A percentile compares a stretch with the other conserved stretches of the same genome.
These are phyloP conservation scores for Drosophila virilis DNA, from an alignment of 1,140 invertebrate genomes.

Conservation along the genomic window DNA sequence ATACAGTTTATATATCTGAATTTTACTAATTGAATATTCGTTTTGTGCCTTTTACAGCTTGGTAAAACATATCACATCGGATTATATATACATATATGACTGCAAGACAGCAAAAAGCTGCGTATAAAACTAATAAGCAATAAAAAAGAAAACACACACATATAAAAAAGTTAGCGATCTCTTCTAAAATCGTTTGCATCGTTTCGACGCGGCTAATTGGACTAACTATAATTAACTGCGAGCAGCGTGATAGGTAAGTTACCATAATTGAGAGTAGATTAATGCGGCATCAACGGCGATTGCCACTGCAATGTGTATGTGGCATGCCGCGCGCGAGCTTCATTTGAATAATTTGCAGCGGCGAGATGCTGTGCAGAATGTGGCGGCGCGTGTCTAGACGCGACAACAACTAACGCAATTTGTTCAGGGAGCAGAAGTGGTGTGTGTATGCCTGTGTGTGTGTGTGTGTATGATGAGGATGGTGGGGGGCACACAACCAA, in stretches of 20 bases:
- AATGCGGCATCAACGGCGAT: conserved; percentile 48
- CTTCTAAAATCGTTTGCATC: neutral
- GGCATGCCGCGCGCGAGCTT: conserved; percentile 46
- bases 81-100: conserved; percentile 25
- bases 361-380: conserved; percentile 28
- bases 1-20: too few relatives aligned
- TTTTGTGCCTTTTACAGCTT: conserved; percentile 9
- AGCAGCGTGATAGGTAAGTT: conserved; percentile 49
- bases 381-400: conserved; percentile 36
- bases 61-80: conserved; percentile 26
- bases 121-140: neutral
- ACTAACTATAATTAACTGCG: conserved; percentile 14
- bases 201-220: conserved; percentile 17
- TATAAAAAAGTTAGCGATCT: neutral
- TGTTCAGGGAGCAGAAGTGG: neutral
- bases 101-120: conserved; percentile 8
- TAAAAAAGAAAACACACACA: neutral
- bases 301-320: conserved; percentile 51
- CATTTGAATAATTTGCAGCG: conserved; percentile 70
- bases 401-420: conserved; percentile 27
- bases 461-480: neutral
- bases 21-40: too few relatives aligned
- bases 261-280: conserved; percentile 42
- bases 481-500: neutral
- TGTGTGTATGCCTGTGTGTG: neutral